Evolutionary conservation across 2,113 vertebrate genomes (phyloP), one percentile per base, ranked within the genome.

Genomic region (Pomatorhinus ruficollis): DNA sequence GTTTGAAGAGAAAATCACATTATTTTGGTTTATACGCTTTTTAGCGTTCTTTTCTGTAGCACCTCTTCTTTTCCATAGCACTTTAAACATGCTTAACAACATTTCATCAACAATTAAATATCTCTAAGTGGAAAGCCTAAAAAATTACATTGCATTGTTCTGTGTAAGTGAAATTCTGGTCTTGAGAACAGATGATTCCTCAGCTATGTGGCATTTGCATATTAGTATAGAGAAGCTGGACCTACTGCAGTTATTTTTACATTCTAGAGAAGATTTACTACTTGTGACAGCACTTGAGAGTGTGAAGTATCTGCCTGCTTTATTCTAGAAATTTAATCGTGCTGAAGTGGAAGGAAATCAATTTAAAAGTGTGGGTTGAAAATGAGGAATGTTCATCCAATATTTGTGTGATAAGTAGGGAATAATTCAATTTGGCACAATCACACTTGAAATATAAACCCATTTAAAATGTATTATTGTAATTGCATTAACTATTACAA

Each of bases 401-500:
- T 94, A 76, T 94, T 87, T 94, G 96, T n/a, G 8, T 84, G 40
- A 83, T 86, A 87, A 95, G 66, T 69, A 83, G 60, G 53, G 57
- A 93, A 89, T 96, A 96, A 96, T 84, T 94, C 74, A 94, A 89
- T 89, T 92, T 77, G 81, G 44, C 56, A 91, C 56, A 87, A 81
- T 95, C 72, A 39, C 28, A 89, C 54, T 95, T 92, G 94, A 95
- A 95, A 83, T 90, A 89, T 75, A 96, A 94, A 89, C 63, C 86
- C 64, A 74, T 92, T 88, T 80, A 86, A 83, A 95, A 54, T 9
- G n/a, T 77, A 57, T 94, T 88, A 83, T 70, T 95, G 45, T 90
- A 92, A 92, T 92, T 86, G 47, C 56, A 78, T 89, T 66, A 86
- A 74, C 64, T 83, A 74, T 59, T 81, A 56, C 27, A 87, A 63